Conservation (phyloP, 2,888 invertebrate genomes). For the Drosophila melanocephala region DNA sequence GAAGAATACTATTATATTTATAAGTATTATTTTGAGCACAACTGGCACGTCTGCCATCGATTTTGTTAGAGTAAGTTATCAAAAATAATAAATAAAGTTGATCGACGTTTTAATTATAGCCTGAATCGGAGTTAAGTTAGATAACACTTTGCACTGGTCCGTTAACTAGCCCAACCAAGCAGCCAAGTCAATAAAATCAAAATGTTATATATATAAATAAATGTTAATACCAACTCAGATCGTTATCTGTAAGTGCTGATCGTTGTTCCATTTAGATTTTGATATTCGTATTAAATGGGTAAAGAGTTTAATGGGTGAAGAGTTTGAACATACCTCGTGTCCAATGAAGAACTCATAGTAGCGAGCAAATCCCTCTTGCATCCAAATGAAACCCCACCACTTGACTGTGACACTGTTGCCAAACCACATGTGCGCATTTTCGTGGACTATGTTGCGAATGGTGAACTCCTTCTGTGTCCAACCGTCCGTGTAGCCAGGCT, state of each 20-base stretch:
- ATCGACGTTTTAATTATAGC: not conserved
- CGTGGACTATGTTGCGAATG: slow-evolving; percentile 86
- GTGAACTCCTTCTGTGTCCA: slow-evolving; percentile 84
- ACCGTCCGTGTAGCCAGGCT: slow-evolving; percentile 76
- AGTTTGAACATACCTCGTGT: slow-evolving; percentile 77
- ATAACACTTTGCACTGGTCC: not conserved
- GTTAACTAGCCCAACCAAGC: too few relatives aligned
- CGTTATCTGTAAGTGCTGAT: not conserved
- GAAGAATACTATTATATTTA: not conserved
- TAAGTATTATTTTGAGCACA: not conserved
- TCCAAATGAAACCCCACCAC: slow-evolving; percentile 87
- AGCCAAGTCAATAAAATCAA: not conserved
- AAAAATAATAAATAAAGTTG: not conserved
- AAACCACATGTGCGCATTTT: slow-evolving; percentile 89
- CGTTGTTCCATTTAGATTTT: not conserved
- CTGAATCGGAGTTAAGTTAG: not conserved
- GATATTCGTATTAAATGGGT: not conserved
- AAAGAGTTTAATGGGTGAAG: not conserved
- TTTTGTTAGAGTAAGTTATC: not conserved
- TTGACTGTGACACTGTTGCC: slow-evolving; percentile 87
- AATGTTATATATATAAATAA: not conserved
- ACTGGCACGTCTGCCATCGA: not conserved
- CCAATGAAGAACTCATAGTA: slow-evolving; percentile 89
- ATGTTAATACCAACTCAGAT: not conserved
- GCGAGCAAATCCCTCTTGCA: slow-evolving; percentile 89